Conservation (phyloP, 1,140 invertebrate genomes). For the Nautilus pompilius region DNA sequence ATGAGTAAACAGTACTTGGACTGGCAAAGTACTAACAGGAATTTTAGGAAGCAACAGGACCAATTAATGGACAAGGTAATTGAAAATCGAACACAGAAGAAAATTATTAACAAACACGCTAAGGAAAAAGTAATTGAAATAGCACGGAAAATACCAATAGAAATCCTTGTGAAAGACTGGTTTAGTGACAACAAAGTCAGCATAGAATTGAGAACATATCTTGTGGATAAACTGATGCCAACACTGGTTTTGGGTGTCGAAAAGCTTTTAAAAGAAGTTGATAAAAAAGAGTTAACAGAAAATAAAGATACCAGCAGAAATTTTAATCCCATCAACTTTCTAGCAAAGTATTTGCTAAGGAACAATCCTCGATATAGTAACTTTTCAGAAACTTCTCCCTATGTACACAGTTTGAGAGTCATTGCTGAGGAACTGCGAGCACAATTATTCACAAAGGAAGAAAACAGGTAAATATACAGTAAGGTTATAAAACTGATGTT, state of each 20-base stretch:
- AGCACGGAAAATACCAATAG: conserved; percentile 50
- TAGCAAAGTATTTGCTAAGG: conserved; percentile 55
- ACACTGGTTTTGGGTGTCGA: conserved; percentile 53
- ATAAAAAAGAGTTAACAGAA: conserved; percentile 40
- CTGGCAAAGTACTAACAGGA: too few species aligned
- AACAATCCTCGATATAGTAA: conserved; percentile 55
- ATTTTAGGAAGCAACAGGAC: too few species aligned
- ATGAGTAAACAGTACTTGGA: too few species aligned
- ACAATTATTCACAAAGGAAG: conserved; percentile 50
- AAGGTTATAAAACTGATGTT: too few species aligned
- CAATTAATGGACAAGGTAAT: conserved; percentile 47
- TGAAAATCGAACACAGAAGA: conserved; percentile 41
- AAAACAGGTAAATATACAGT: conserved; percentile 56
- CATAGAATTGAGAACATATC: conserved; percentile 46
- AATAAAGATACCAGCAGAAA: conserved; percentile 37
- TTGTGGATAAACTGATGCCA: conserved; percentile 53
- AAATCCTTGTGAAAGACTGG: conserved; percentile 52
- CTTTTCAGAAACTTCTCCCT: conserved; percentile 52
- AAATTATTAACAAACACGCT: conserved; percentile 29
- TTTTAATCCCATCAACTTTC: conserved; percentile 56
- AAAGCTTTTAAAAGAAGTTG: conserved; percentile 51
- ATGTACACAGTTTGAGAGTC: conserved; percentile 49
- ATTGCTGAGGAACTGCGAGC: conserved; percentile 47
- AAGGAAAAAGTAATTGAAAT: conserved; percentile 39
- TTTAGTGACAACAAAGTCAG: conserved; percentile 45